These are phyloP conservation scores for Tangachromis dhanisi DNA, from an alignment of 2,113 vertebrate genomes.

Conservation along the genomic window DNA sequence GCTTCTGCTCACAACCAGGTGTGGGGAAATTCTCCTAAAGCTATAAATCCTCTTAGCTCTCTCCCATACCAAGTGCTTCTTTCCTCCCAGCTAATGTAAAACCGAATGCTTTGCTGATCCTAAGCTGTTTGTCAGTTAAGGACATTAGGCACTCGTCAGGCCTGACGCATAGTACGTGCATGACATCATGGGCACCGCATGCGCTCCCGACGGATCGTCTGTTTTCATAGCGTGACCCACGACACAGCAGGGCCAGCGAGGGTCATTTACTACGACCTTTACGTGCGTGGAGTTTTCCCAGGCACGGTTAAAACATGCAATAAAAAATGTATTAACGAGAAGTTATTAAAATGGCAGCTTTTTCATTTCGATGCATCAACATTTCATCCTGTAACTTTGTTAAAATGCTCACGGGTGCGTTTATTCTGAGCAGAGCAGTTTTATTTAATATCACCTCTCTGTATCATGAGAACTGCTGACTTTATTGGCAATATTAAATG, in stretches of 20 bases:
- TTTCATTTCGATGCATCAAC: not conserved
- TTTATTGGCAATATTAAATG: not conserved
- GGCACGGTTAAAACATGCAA: not conserved
- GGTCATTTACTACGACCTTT: slow-evolving; percentile 5
- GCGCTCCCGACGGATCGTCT: not conserved
- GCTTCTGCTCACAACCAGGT: not conserved
- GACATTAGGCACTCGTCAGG: not conserved
- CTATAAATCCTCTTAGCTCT: not conserved
- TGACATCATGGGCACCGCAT: slow-evolving; percentile 12
- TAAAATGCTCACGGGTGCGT: not conserved
- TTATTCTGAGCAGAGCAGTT: not conserved
- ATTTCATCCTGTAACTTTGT: not conserved
- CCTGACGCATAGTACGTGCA: not conserved
- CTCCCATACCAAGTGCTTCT: not conserved
- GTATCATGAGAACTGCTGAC: not conserved
- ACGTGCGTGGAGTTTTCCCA: not conserved
- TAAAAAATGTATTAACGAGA: accelerated
- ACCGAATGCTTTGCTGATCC: not conserved
- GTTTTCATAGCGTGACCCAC: slow-evolving; percentile 25
- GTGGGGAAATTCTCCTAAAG: not conserved
- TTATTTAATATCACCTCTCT: accelerated
- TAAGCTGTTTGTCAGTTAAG: not conserved
- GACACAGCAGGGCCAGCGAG: not conserved
- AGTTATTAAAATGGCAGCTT: not conserved
- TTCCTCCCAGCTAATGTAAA: not conserved